These are phyloP conservation scores for Otus sunia DNA, from an alignment of 2,113 vertebrate genomes.

Conservation along the genomic window DNA sequence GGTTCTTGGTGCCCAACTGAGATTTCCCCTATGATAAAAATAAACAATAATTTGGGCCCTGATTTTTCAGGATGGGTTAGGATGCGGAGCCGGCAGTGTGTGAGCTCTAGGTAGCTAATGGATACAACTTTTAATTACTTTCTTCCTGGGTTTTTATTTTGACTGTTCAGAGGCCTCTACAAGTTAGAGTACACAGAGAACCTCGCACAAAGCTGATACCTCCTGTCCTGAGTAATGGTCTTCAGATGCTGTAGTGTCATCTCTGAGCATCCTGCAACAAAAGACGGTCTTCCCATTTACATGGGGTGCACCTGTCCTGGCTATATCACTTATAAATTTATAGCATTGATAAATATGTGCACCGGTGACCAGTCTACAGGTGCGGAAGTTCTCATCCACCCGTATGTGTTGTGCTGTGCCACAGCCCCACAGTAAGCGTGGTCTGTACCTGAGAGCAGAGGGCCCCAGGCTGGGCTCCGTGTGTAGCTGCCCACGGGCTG, in stretches of 20 bases:
- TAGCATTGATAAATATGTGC: background rate
- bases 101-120: background rate
- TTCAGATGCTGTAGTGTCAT: background rate
- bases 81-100: background rate
- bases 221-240: background rate
- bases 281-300: no score
- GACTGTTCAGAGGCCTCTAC: background rate
- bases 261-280: background rate
- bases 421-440: background rate
- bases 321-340: accelerated
- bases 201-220: background rate
- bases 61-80: background rate
- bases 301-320: background rate
- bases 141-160: background rate
- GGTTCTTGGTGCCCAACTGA: background rate
- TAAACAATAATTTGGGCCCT: background rate
- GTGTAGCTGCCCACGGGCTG: background rate
- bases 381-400: background rate
- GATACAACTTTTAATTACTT: background rate
- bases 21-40: background rate
- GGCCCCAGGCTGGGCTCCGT: background rate
- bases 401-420: background rate
- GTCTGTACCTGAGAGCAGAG: background rate
- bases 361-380: accelerated
- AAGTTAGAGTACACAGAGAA: background rate